Conservation (phyloP, 2,797 vertebrate species). For the Telmatherina bonti region DNA sequence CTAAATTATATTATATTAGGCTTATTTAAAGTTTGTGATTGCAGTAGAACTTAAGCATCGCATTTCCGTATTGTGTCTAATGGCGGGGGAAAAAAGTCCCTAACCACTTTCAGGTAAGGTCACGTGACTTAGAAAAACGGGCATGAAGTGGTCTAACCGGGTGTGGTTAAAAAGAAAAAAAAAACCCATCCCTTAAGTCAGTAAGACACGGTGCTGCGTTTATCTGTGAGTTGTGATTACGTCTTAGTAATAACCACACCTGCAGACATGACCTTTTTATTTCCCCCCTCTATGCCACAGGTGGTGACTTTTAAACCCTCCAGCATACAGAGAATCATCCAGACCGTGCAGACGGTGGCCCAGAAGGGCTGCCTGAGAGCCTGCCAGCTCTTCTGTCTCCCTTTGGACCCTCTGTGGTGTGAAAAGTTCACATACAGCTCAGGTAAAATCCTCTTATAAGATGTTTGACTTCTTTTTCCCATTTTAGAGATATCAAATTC, state of each 20-base stretch:
- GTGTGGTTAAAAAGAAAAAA: not conserved
- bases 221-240: too few relatives aligned
- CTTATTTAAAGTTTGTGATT: not conserved
- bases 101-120: too few relatives aligned
- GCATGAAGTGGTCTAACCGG: not conserved
- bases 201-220: too few relatives aligned
- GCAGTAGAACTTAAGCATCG: not conserved
- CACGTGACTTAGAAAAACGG: too few relatives aligned
- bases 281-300: conserved; percentile 6
- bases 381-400: conserved; percentile 68
- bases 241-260: too few relatives aligned
- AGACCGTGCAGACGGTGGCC: conserved; percentile 55
- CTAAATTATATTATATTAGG: not conserved
- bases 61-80: not conserved
- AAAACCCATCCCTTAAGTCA: not conserved
- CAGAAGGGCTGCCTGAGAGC: conserved; percentile 62
- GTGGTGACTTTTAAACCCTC: conserved; percentile 1
- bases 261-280: not conserved
- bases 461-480: not conserved
- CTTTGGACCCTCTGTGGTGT: conserved; percentile 38
- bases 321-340: conserved; percentile 47
- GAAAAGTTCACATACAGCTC: conserved; percentile 31
- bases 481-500: not conserved
- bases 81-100: not conserved
- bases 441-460: conserved; percentile 48